Evolutionary conservation across 2,797 vertebrate species (phyloP).

Genomic region (Falco novaeseelandiae): DNA sequence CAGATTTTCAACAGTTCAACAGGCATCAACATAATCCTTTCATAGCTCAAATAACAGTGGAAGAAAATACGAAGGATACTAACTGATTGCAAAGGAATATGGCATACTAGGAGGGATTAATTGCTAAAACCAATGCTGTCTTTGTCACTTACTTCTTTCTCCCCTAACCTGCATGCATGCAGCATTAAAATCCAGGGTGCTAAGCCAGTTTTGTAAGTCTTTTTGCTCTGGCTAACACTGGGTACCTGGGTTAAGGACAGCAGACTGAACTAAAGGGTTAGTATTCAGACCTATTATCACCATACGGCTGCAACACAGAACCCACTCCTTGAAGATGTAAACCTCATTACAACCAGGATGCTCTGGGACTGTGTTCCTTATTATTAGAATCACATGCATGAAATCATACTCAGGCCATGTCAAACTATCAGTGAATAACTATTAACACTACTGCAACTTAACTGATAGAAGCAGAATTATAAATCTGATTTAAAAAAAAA

Average conservation of each 20-base stretch:
- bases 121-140: not conserved
- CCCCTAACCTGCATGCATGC: not conserved
- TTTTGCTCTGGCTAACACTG: not conserved
- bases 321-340: not conserved
- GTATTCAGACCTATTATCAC: not conserved
- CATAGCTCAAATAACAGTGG: not conserved
- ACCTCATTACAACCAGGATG: not conserved
- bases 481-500: not conserved
- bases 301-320: not conserved
- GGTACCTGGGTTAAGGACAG: not conserved
- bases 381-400: not conserved
- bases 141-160: not conserved
- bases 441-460: not conserved
- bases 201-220: not conserved
- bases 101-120: not conserved
- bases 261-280: not conserved
- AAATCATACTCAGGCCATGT: not conserved
- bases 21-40: not conserved
- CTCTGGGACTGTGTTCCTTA: not conserved
- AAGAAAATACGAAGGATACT: not conserved
- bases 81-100: not conserved
- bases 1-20: not conserved
- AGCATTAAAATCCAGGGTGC: not conserved
- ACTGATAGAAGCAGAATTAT: not conserved
- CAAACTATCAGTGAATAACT: not conserved